These are phyloP conservation scores for Clarias platycephalus DNA, from an alignment of 2,797 vertebrate genomes.

Conservation along the genomic window DNA sequence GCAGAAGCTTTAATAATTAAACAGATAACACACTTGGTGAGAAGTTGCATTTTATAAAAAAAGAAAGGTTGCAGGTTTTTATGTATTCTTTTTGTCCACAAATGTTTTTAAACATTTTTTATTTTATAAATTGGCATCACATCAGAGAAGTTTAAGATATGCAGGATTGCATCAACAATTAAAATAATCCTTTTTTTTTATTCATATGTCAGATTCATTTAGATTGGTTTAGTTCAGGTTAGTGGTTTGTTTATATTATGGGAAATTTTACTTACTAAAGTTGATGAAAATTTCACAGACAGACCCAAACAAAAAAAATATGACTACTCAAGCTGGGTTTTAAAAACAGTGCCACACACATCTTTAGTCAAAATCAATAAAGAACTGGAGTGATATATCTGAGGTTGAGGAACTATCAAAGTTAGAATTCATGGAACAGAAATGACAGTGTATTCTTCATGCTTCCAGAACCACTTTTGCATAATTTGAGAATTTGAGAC, in stretches of 20 bases:
- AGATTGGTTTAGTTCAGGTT: too few species aligned
- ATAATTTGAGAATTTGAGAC: too few species aligned
- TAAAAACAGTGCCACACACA: background rate
- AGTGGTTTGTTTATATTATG: too few species aligned
- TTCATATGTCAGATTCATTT: constrained; percentile 31
- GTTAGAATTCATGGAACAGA: background rate
- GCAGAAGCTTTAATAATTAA: constrained; percentile 53
- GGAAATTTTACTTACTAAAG: background rate
- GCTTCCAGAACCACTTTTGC: background rate
- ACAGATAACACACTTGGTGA: constrained; percentile 20
- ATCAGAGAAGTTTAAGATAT: background rate
- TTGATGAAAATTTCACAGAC: background rate
- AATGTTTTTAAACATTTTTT: background rate
- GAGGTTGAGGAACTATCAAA: background rate
- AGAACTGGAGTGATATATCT: background rate
- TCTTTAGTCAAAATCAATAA: background rate
- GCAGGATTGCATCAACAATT: background rate
- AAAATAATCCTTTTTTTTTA: constrained; percentile 2
- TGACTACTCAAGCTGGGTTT: background rate
- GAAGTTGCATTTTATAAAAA: constrained; percentile 46
- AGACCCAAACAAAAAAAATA: background rate
- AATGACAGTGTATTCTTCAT: background rate
- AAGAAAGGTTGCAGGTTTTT: constrained; percentile 37
- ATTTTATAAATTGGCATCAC: background rate
- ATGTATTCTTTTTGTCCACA: background rate